Evolutionary conservation across 2,888 invertebrate species (phyloP), one percentile per base, ranked within the genome.

Genomic region (Globia sparganii): DNA sequence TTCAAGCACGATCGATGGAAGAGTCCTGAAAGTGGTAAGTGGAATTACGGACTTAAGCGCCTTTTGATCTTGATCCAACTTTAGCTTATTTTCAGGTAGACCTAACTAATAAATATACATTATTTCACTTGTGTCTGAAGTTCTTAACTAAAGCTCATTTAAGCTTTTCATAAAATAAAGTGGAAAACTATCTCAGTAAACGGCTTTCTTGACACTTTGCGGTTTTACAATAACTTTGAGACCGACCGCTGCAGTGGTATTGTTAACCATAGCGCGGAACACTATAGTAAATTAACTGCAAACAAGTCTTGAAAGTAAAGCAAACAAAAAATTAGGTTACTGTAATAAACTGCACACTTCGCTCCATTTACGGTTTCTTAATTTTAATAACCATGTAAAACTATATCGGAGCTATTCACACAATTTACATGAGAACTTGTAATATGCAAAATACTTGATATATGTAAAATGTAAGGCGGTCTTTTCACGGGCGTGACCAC

Each of bases 311-410:
- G 56, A 68, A 53, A 64, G 37, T 21, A 74, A 85, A 85, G 53
- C 72, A 69, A 82, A 82, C 69, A 86, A 82, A 83, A 83, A 72
- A 69, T 66, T 43, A 66, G 58, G 62, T 78, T 72, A 82, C 66
- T 67, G 64, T 75, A 75, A 83, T 86, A 83, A 83, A 86, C 56
- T 70, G 74, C 59, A 69, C 66, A 70, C 79, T 78, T 83, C 34
- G 78, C 72, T 65, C 72, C 72, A 68, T 86, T 86, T 75, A 83
- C 59, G 65, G 72, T 72, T 86, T 84, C 80, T 82, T 81, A 87
- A 82, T 87, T 86, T 85, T 78, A 85, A 82, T 83, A 77, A 80
- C 86, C 83, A 79, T 80, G 80, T 75, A 83, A 68, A 77, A 76
- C 75, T 85, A 82, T 86, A 84, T 78, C 68, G 69, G 2, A 71